Evolutionary conservation across 2,888 invertebrate genomes (phyloP), one percentile per base, ranked within the genome.

Genomic region (Odontothrips loti): DNA sequence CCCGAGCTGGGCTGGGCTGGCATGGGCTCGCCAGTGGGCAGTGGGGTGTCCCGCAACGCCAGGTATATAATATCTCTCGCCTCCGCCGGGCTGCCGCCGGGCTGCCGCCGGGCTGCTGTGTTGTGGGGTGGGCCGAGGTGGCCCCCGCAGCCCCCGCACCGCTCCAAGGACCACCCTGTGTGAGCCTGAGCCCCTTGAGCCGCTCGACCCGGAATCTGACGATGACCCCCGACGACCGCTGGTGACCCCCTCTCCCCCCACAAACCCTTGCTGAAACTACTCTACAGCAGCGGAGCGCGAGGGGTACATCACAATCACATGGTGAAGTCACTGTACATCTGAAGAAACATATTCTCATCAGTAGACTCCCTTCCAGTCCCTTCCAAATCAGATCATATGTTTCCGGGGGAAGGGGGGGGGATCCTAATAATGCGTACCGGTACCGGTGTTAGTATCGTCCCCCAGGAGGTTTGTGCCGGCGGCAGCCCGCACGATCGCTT

Each of bases 51-150:
- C 51, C 20, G 51, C 51, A 17, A 20, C 51, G 51, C 3, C 51
- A 51, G 51, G 51, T 51, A 51, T 10, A 51, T 58, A 58, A 58
- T 58, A 58, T 58, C 58, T 58, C n/a, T n/a, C 58, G 58, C 58
- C 58, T 6, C 20, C 20, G 58, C 17, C 20, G 58, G n/a, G n/a
- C n/a, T n/a, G n/a, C n/a, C n/a, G 58, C 58, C n/a, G 17, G n/a
- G 17, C 15, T 12, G 51, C 15, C 51, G 51, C 20, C 20, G 15
- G 6, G 58, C 4, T 17, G 58, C 0, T 17, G 58, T 8, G 58
- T 20, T 17, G 58, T 6, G 17, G 34, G 34, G 17, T 58, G 58
- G n/a, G 15, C 58, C 11, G n/a, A 15, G 20, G 58, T n/a, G 58
- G 20, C 58, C 58, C 58, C 17, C 15, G 1, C 4, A 12, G 15